Percentiles rank a stretch among this genome's conserved stretches.
Evolutionary conservation across 2,888 invertebrate species (phyloP).

Genomic region (Trilocha varians): DNA sequence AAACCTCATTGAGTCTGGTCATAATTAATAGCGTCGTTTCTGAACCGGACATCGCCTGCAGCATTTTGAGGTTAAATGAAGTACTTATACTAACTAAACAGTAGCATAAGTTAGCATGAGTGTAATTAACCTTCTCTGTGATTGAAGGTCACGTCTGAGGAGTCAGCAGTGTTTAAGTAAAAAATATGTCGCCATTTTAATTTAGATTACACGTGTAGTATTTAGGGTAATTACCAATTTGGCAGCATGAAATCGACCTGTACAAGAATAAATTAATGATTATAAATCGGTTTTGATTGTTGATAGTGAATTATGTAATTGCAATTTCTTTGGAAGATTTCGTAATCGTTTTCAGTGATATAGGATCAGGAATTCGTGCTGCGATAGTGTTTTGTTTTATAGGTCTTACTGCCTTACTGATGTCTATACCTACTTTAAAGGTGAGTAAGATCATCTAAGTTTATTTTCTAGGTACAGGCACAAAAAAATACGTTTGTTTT

Average conservation of each 20-base stretch:
- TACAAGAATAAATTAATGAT: neutral
- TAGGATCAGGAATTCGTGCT: neutral
- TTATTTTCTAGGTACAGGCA: no score
- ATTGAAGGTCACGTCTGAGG: constrained; percentile 36
- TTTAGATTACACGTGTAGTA: constrained; percentile 7
- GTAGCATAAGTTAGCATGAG: constrained; percentile 28
- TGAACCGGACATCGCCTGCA: neutral
- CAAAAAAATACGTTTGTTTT: no score
- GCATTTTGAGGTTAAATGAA: neutral
- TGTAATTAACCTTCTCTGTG: constrained; percentile 45
- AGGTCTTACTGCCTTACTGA: no score
- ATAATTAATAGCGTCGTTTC: neutral
- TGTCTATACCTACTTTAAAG: no score
- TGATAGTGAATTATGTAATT: neutral
- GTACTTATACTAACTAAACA: constrained; percentile 13
- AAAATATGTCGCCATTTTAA: constrained; percentile 22
- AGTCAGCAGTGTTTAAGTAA: constrained; percentile 30
- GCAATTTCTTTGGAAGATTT: neutral
- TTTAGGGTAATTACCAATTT: constrained; percentile 2
- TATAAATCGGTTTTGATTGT: neutral
- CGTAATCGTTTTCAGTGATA: neutral
- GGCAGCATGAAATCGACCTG: neutral
- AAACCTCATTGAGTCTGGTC: no score
- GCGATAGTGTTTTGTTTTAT: no score
- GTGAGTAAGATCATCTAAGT: no score